Conservation (phyloP, 2,113 vertebrate genomes). For the Malaclemys terrapin region DNA sequence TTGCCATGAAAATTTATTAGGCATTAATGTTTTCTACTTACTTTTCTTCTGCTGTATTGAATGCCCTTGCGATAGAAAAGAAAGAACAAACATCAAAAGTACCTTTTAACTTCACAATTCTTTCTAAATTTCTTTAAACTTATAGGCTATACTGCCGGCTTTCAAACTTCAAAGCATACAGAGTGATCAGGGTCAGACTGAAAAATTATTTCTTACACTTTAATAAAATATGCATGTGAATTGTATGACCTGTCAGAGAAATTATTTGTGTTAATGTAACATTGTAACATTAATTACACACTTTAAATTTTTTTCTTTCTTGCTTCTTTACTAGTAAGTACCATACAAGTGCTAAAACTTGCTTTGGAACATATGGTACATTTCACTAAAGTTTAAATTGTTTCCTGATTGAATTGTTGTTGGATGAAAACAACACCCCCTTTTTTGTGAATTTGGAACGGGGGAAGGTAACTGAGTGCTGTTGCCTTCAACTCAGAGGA, state of each 20-base stretch:
- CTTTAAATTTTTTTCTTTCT: slow-evolving; percentile 53
- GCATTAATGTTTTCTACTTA: slow-evolving; percentile 78
- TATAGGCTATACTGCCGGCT: slow-evolving; percentile 84
- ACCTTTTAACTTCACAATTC: slow-evolving; percentile 86
- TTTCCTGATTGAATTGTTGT: not conserved
- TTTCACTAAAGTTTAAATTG: slow-evolving; percentile 21
- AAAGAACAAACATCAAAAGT: slow-evolving; percentile 88
- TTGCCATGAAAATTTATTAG: slow-evolving; percentile 76
- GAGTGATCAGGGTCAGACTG: slow-evolving; percentile 81
- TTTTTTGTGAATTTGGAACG: not conserved
- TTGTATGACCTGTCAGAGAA: slow-evolving; percentile 79
- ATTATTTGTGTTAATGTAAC: slow-evolving; percentile 84
- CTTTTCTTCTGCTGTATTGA: slow-evolving; percentile 69
- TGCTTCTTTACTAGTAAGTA: slow-evolving; percentile 45
- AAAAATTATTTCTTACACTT: slow-evolving; percentile 82
- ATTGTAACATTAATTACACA: slow-evolving; percentile 80
- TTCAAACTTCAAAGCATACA: slow-evolving; percentile 83
- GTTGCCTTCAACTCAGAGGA: not conserved
- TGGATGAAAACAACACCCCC: not conserved
- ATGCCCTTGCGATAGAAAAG: slow-evolving; percentile 84
- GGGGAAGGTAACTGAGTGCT: not conserved
- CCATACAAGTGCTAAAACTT: not conserved
- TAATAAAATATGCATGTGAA: slow-evolving; percentile 86
- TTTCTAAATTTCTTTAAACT: slow-evolving; percentile 88
- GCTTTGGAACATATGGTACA: not conserved